phyloP scores from a whole-genome alignment of 2,888 invertebrate genomes.

The Mimas tiliae region DNA sequence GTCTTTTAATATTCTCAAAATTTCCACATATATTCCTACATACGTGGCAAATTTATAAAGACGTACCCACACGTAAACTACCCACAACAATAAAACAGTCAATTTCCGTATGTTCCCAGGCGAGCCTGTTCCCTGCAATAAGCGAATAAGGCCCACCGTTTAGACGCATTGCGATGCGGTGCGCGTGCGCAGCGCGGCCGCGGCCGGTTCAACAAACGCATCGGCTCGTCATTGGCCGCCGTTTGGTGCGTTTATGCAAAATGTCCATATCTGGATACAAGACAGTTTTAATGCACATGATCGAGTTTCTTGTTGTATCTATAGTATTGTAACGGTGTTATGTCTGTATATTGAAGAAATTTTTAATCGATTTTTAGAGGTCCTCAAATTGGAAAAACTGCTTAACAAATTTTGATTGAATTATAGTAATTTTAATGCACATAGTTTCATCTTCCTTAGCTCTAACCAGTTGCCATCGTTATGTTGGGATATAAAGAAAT shows the following conservation, averaged over 20 bases:
- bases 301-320: background rate
- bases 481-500: no score
- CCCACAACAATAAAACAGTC: conserved; percentile 9
- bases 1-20: background rate
- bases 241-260: conserved; percentile 34
- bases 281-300: conserved; percentile 6
- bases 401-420: no score
- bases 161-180: conserved; percentile 54
- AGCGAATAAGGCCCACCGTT: conserved; percentile 36
- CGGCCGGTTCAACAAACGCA: conserved; percentile 61
- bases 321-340: background rate
- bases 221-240: conserved; percentile 59
- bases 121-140: conserved; percentile 24
- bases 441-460: no score
- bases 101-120: conserved; percentile 27
- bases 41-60: background rate
- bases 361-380: background rate
- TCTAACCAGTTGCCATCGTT: no score
- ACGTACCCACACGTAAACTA: conserved; percentile 3
- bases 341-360: background rate
- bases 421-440: no score
- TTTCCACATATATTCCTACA: background rate
- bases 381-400: background rate
- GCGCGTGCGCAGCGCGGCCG: conserved; percentile 45
- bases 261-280: conserved; percentile 21